Evolutionary conservation across 2,888 invertebrate species (phyloP).

Genomic region (Philhelius pedissequus): DNA sequence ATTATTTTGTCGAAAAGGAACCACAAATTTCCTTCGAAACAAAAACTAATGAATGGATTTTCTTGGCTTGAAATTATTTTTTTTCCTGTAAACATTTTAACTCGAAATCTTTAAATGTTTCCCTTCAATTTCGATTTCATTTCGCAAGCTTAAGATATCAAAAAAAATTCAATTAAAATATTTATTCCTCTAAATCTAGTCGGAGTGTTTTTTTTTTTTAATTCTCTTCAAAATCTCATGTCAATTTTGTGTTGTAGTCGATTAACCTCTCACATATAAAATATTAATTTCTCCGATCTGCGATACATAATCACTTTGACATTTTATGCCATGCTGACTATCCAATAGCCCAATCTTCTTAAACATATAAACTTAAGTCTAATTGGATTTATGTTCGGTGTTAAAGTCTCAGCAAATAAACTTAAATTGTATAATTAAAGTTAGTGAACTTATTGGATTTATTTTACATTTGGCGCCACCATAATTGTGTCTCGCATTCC

Average conservation of each 20-base stretch:
- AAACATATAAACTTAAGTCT: background rate
- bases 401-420: background rate
- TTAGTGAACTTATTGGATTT: background rate
- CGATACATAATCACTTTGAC: background rate
- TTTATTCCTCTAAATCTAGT: too few relatives aligned
- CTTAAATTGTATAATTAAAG: background rate
- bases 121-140: too few relatives aligned
- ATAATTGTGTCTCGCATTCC: background rate
- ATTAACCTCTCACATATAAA: background rate
- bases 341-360: background rate
- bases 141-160: too few relatives aligned
- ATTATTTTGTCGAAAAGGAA: too few relatives aligned
- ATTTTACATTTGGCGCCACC: constrained; percentile 1
- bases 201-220: background rate
- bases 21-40: too few relatives aligned
- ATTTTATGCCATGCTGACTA: background rate
- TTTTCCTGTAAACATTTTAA: too few relatives aligned
- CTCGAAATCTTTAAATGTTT: too few relatives aligned
- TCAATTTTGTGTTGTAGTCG: background rate
- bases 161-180: too few relatives aligned
- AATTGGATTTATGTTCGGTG: background rate
- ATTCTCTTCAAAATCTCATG: background rate
- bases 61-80: too few relatives aligned
- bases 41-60: too few relatives aligned
- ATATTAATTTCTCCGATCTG: background rate